Conservation (phyloP, 2,113 vertebrate genomes). For the Pterophyllum scalare region DNA sequence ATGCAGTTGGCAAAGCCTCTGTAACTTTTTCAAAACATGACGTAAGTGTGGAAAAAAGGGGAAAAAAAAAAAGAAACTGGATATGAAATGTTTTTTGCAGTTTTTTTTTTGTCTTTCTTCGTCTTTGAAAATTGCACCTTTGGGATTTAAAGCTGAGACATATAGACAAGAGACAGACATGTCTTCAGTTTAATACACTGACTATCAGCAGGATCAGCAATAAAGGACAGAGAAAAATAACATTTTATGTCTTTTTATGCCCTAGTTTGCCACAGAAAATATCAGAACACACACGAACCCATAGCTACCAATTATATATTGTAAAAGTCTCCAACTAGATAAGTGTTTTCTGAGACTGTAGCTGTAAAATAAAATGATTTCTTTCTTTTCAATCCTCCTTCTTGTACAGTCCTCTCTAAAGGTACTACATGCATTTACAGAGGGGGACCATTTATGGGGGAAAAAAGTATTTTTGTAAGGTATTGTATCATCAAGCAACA, state of each 20-base stretch:
- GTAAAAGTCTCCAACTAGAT: background rate
- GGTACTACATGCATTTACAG: background rate
- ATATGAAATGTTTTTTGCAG: background rate
- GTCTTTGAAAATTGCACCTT: background rate
- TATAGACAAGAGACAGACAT: background rate
- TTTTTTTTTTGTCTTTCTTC: background rate
- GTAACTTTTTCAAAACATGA: constrained; percentile 4
- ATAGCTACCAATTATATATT: background rate
- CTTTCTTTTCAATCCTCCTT: background rate
- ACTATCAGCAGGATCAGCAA: background rate
- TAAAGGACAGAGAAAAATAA: background rate
- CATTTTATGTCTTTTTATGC: background rate
- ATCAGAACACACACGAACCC: background rate
- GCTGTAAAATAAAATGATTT: background rate
- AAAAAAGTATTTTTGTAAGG: background rate
- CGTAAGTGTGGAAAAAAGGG: background rate
- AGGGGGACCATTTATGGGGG: background rate
- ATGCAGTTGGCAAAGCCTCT: background rate
- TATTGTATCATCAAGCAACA: background rate
- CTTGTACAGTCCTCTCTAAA: background rate
- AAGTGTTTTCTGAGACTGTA: background rate
- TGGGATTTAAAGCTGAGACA: background rate
- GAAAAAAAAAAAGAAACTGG: background rate
- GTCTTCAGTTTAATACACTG: background rate
- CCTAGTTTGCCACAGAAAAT: background rate